Evolutionary conservation across 1,140 invertebrate species (phyloP).

Genomic region (Drosophila pectinifera): DNA sequence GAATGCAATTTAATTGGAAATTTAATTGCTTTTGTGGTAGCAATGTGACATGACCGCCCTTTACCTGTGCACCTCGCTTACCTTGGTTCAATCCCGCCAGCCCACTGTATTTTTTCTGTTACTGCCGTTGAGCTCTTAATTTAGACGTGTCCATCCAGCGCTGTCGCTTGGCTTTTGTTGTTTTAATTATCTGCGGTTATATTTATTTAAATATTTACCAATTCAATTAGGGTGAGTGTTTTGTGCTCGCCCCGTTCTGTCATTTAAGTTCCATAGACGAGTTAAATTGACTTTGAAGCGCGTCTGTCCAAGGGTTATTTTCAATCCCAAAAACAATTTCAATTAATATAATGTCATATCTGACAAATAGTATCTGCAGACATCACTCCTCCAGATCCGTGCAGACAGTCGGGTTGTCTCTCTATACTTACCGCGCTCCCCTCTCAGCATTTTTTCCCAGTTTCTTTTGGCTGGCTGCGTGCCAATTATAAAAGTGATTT

Average conservation of each 20-base stretch:
- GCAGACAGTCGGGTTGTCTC: constrained; percentile 51
- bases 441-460: constrained; percentile 36
- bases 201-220: constrained; percentile 84
- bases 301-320: constrained; percentile 13
- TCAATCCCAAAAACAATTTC: constrained; percentile 57
- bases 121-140: constrained; percentile 65
- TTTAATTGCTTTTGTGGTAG: constrained; percentile 84
- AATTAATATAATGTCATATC: constrained; percentile 82
- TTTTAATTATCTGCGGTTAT: constrained; percentile 84
- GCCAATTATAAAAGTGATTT: constrained; percentile 83
- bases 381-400: constrained; percentile 59
- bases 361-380: constrained; percentile 75
- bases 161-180: constrained; percentile 73
- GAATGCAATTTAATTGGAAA: constrained; percentile 84
- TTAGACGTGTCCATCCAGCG: constrained; percentile 76
- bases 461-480: constrained; percentile 79
- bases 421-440: constrained; percentile 14
- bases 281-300: constrained; percentile 66
- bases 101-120: constrained; percentile 26
- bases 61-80: constrained; percentile 32
- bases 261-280: constrained; percentile 58
- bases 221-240: constrained; percentile 75
- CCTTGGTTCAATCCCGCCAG: not conserved
- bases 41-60: constrained; percentile 54
- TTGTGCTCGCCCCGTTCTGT: constrained; percentile 25